phyloP scores from a whole-genome alignment of 2,797 vertebrate species.

The Falco naumanni region DNA sequence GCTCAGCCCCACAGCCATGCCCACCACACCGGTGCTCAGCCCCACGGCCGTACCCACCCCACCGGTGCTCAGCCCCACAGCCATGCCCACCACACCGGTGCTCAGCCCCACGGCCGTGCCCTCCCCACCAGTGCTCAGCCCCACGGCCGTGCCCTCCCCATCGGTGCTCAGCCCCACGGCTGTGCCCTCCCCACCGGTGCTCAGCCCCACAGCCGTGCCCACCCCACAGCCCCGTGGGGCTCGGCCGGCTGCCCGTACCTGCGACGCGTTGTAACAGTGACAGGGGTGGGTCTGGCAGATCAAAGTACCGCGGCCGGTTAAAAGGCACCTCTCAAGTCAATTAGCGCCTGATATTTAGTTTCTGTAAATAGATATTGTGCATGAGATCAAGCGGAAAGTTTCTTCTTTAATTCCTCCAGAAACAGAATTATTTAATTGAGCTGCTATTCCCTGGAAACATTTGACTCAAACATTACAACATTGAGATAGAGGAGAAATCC shows the following conservation, averaged over 20 bases:
- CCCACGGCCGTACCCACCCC: not conserved
- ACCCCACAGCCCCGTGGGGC: fast-evolving
- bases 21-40: not conserved
- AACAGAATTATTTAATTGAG: not conserved
- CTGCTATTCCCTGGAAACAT: not conserved
- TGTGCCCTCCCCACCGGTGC: not conserved
- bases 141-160: not conserved
- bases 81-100: not conserved
- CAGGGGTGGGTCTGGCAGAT: not conserved
- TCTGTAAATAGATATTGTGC: not conserved
- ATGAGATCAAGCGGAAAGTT: not conserved
- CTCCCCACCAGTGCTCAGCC: not conserved
- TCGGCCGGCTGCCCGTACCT: fast-evolving
- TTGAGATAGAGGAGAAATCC: not conserved
- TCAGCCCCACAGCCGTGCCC: not conserved
- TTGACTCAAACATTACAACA: not conserved
- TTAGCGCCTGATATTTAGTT: not conserved
- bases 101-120: not conserved
- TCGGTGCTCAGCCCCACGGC: not conserved
- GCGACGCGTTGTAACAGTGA: not conserved
- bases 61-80: too few relatives aligned
- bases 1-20: not conserved
- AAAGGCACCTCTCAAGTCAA: not conserved
- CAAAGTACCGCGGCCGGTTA: not conserved
- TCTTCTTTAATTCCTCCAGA: not conserved